Conservation (phyloP, 2,113 vertebrate genomes). For the Antechinus stuartii region DNA sequence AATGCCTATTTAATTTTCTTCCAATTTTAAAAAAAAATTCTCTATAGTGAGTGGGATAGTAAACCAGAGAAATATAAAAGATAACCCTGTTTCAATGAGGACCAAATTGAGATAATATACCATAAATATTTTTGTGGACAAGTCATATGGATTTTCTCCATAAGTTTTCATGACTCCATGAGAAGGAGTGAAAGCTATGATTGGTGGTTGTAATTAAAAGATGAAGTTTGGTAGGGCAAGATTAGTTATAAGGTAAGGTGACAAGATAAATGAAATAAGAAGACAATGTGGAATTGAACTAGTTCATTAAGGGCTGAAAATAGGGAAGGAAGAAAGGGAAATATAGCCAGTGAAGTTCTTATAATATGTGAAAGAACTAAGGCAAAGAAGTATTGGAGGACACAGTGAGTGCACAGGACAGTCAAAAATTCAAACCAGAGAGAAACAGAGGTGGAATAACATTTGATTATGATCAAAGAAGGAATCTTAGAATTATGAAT, state of each 20-base stretch:
- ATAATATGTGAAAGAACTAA: too few species aligned
- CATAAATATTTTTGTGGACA: background rate
- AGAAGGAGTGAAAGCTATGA: background rate
- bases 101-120: background rate
- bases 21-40: background rate
- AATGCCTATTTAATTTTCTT: background rate
- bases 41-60: background rate
- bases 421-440: background rate
- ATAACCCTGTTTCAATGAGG: background rate
- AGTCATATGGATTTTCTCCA: background rate
- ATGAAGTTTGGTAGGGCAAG: background rate
- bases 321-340: too few species aligned
- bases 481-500: background rate
- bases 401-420: background rate
- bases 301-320: too few species aligned
- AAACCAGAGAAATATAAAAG: background rate
- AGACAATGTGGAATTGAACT: background rate
- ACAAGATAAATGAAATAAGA: background rate
- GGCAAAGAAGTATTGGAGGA: background rate
- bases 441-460: background rate
- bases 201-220: background rate
- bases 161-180: background rate
- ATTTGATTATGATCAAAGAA: background rate
- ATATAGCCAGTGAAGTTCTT: too few species aligned
- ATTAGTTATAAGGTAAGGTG: background rate